Base-by-base conservation (phyloP, 1,140 invertebrate genomes). In the Prorops nasuta region DNA sequence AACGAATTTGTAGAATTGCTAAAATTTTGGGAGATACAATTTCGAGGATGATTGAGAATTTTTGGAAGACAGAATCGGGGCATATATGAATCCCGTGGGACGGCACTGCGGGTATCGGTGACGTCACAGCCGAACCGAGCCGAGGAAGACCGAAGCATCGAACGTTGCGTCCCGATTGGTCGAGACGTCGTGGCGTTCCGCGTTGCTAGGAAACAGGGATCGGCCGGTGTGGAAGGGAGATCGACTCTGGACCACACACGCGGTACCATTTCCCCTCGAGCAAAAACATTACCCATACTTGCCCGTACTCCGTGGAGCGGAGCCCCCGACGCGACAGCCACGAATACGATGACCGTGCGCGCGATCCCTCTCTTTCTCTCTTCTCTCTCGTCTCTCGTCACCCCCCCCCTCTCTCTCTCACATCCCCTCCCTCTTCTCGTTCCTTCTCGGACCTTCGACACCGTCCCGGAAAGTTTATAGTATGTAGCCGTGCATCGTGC, bases 221-320 rank as follows among this genome's bases (percentile, higher is more conserved):
- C 55, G 57, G 58, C 58, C 54, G 57, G n/a, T n/a, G n/a, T n/a
- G n/a, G n/a, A n/a, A n/a, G n/a, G n/a, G n/a, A n/a, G n/a, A n/a
- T 43, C 63, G 63, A 66, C 60, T 58, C 57, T 59, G 64, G 71
- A 74, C 72, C 72, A 73, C 72, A 73, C 72, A 73, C 71, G 72
- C 70, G 68, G 63, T 72, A 70, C 72, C 69, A 74, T 71, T 73
- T 73, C 69, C 72, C 72, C 71, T 68, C 64, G 60, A 73, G 71
- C 72, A 74, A 74, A 72, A 74, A 74, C 70, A 74, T 67, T 69
- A 71, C 66, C 63, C 55, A 67, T 63, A 70, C 67, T 64, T 34
- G 47, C n/a, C n/a, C n/a, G n/a, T n/a, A n/a, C n/a, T n/a, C n/a
- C n/a, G n/a, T n/a, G 16, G 31, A 49, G 35, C 20, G 40, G 15